Conservation (phyloP, 2,113 vertebrate genomes). For the Vulpes lagopus region DNA sequence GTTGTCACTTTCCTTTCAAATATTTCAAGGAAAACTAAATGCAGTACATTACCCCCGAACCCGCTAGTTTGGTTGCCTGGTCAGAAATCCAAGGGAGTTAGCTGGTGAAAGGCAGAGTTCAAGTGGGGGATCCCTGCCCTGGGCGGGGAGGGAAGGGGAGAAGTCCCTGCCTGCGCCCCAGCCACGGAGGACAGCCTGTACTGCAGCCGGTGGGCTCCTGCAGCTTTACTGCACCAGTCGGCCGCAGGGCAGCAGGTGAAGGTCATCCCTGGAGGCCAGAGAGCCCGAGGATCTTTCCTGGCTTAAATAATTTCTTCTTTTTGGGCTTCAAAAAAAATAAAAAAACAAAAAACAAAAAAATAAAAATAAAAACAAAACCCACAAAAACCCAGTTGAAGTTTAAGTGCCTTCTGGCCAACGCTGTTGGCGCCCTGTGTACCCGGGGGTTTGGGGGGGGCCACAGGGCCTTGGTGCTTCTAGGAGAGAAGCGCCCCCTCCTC, state of each 20-base stretch:
- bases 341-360: not conserved
- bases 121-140: not conserved
- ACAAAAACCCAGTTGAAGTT: not conserved
- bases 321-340: not conserved
- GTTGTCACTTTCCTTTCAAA: not conserved
- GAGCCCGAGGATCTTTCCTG: not conserved
- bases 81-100: not conserved
- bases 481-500: not conserved
- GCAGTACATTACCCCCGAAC: not conserved
- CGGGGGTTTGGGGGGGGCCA: too few species aligned
- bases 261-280: not conserved
- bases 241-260: constrained; percentile 20
- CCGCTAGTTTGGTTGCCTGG: not conserved
- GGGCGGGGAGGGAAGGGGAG: too few species aligned
- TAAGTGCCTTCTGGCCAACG: not conserved
- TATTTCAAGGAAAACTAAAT: constrained; percentile 26
- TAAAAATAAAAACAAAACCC: not conserved
- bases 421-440: too few species aligned
- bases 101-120: not conserved
- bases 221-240: not conserved
- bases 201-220: not conserved
- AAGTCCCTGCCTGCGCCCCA: not conserved
- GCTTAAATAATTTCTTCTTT: constrained; percentile 33
- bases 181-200: not conserved
- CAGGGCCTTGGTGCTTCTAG: too few species aligned